Evolutionary conservation across 2,888 invertebrate species (phyloP).

Genomic region (Mellilla xanthometata): DNA sequence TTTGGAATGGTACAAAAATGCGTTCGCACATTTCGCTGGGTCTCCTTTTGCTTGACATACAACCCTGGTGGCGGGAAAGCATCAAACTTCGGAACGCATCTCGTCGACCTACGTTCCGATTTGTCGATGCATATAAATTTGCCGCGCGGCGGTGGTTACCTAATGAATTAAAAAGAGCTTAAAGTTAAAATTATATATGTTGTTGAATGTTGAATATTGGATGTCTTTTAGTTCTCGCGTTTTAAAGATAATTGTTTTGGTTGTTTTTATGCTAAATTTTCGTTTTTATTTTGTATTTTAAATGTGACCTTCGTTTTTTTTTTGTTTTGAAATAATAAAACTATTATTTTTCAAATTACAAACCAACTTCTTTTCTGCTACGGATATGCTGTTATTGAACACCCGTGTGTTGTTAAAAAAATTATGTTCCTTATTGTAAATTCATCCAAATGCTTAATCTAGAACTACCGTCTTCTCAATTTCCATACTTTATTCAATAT

Average conservation of each 20-base stretch:
- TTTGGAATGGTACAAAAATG: constrained; percentile 49
- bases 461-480: too few relatives aligned
- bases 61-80: constrained; percentile 75
- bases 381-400: too few relatives aligned
- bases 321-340: too few relatives aligned
- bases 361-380: too few relatives aligned
- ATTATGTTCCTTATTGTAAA: too few relatives aligned
- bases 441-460: too few relatives aligned
- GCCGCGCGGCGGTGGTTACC: constrained; percentile 53
- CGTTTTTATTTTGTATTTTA: background rate
- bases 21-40: constrained; percentile 64
- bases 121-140: constrained; percentile 39
- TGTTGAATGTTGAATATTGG: background rate
- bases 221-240: too few relatives aligned
- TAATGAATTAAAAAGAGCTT: constrained; percentile 1
- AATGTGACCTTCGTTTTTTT: too few relatives aligned
- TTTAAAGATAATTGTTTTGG: too few relatives aligned
- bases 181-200: background rate
- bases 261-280: background rate
- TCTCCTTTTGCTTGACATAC: constrained; percentile 50
- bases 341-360: too few relatives aligned
- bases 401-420: too few relatives aligned
- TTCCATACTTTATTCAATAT: too few relatives aligned
- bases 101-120: constrained; percentile 36
- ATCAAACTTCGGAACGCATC: constrained; percentile 30